These are phyloP conservation scores for Ascaphus truei DNA, from an alignment of 2,113 vertebrate species.

Conservation along the genomic window DNA sequence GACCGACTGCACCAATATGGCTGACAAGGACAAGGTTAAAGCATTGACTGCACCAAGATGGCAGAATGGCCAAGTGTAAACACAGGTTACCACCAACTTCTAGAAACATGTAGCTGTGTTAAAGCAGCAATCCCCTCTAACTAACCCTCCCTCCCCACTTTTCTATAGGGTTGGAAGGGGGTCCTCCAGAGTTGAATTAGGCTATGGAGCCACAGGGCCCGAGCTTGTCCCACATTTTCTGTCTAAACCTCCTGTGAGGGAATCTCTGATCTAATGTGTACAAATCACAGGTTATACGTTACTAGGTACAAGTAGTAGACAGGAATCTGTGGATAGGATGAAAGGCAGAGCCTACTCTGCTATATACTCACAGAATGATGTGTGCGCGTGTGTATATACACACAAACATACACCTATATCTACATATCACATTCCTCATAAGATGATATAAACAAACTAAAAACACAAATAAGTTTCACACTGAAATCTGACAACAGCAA, in stretches of 20 bases:
- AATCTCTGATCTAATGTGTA: too few relatives aligned
- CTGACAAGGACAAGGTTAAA: not conserved
- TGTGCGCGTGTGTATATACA: constrained; percentile 7
- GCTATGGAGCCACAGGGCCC: not conserved
- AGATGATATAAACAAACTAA: not conserved
- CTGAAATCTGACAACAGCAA: not conserved
- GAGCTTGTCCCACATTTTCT: not conserved
- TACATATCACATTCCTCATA: not conserved
- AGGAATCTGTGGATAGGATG: not conserved
- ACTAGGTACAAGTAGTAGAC: not conserved
- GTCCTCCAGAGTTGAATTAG: constrained; percentile 3
- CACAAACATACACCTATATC: not conserved
- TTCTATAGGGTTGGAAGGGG: too few relatives aligned
- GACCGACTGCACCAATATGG: not conserved
- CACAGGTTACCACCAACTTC: not conserved
- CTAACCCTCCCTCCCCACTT: too few relatives aligned
- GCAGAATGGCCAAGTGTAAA: constrained; percentile 12
- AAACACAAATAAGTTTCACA: not conserved
- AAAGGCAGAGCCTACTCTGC: not conserved
- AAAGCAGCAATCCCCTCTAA: too few relatives aligned
- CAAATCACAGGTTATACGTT: not conserved
- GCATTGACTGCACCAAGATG: not conserved
- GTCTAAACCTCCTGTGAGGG: not conserved
- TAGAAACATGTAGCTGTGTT: too few relatives aligned
- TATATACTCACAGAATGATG: not conserved